phyloP scores from a whole-genome alignment of 2,797 vertebrate genomes.

The Arnoldichthys spilopterus region DNA sequence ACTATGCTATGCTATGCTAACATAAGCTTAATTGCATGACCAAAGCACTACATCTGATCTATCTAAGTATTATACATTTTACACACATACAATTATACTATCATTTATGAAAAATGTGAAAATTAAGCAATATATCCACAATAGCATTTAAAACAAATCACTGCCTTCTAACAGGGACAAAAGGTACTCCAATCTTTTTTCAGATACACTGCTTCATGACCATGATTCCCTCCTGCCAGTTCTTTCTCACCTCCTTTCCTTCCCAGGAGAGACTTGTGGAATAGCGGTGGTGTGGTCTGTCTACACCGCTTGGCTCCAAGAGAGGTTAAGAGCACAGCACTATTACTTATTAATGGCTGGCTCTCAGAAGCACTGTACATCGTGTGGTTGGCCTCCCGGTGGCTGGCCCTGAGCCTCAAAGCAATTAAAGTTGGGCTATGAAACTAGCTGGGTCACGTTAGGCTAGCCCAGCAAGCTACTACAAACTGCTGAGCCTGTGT shows the following conservation, averaged over 20 bases:
- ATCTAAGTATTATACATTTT: too few relatives aligned
- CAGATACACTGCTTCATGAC: background rate
- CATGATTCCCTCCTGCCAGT: background rate
- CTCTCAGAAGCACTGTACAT: constrained; percentile 1
- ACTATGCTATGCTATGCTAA: too few relatives aligned
- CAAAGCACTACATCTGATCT: too few relatives aligned
- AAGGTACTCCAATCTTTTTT: constrained; percentile 4
- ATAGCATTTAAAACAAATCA: too few relatives aligned
- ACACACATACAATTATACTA: too few relatives aligned
- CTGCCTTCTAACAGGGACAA: too few relatives aligned
- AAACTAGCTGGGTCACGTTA: constrained; percentile 12
- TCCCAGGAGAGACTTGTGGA: constrained; percentile 10
- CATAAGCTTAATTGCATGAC: too few relatives aligned
- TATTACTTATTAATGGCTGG: constrained; percentile 23
- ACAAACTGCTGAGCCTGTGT: background rate
- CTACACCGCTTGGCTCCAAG: background rate
- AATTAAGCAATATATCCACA: too few relatives aligned
- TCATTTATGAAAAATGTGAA: too few relatives aligned
- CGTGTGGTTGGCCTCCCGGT: constrained; percentile 6
- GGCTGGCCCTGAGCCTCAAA: constrained; percentile 12
- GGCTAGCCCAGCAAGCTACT: background rate
- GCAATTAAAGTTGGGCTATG: constrained; percentile 28
- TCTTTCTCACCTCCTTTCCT: background rate
- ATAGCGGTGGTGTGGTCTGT: constrained; percentile 2
- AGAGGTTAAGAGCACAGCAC: constrained; percentile 20